Evolutionary conservation across 1,140 invertebrate species (phyloP).

Genomic region (Plutomurus gul): DNA sequence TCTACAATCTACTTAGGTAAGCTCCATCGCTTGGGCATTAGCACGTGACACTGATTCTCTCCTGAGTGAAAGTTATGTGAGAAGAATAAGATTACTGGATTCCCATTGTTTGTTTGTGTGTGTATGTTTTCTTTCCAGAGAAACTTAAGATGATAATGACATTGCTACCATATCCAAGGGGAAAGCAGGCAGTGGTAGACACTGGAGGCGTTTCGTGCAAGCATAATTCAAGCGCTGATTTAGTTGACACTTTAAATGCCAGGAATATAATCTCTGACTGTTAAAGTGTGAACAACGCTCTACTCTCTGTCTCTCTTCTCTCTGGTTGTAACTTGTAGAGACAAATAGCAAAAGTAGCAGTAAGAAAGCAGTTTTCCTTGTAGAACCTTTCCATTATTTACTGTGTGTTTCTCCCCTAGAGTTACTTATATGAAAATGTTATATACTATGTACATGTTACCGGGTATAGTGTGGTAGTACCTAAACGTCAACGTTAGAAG

Average conservation of each 20-base stretch:
- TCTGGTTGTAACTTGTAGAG: too few relatives aligned
- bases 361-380: too few relatives aligned
- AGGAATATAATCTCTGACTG: conserved; percentile 5
- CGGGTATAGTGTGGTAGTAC: neutral
- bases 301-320: neutral
- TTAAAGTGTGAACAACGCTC: neutral
- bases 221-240: conserved; percentile 34
- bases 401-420: neutral
- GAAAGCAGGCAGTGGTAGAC: neutral
- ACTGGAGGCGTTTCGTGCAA: too few relatives aligned
- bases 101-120: conserved; percentile 18
- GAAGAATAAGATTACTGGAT: conserved; percentile 39
- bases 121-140: conserved; percentile 1
- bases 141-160: neutral
- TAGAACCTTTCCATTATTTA: too few relatives aligned
- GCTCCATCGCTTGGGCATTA: neutral
- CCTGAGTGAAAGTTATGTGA: conserved; percentile 37
- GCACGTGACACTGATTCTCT: conserved; percentile 13
- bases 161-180: neutral
- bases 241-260: conserved; percentile 39
- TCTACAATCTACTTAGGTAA: conserved; percentile 12
- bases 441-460: neutral
- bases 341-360: too few relatives aligned
- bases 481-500: too few relatives aligned
- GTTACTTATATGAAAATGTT: neutral